A percentile compares a stretch with the other conserved stretches of the same genome.
These are phyloP conservation scores for Drosophila imparisetae DNA, from an alignment of 2,888 invertebrate species.

Conservation along the genomic window DNA sequence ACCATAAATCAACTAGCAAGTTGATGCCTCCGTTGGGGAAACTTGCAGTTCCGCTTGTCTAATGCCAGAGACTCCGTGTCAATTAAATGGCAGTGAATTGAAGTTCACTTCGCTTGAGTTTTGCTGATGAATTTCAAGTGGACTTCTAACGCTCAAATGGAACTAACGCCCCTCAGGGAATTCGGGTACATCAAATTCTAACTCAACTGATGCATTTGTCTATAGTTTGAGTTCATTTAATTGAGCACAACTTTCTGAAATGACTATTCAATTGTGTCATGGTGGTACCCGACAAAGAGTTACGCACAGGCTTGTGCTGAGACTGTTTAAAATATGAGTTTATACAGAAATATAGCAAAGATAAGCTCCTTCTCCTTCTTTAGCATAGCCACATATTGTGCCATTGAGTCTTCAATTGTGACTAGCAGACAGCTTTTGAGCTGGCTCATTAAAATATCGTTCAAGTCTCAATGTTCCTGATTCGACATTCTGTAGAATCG, in stretches of 20 bases:
- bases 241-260: not conserved
- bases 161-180: conserved; percentile 36
- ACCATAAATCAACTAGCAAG: conserved; percentile 65
- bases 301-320: not conserved
- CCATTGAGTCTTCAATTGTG: not conserved
- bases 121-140: conserved; percentile 31
- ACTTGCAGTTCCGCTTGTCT: conserved; percentile 59
- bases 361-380: not conserved
- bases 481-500: not conserved
- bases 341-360: not conserved
- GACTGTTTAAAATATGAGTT: not conserved
- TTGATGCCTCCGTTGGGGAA: conserved; percentile 54
- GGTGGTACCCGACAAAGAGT: not conserved
- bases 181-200: not conserved
- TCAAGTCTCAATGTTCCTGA: not conserved
- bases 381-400: not conserved
- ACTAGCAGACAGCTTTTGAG: not conserved
- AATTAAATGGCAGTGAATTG: conserved; percentile 49
- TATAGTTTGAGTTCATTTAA: conserved; percentile 1
- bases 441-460: not conserved
- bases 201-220: conserved; percentile 1
- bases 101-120: conserved; percentile 25
- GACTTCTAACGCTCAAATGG: conserved; percentile 15
- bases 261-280: not conserved
- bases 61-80: conserved; percentile 49